Base-by-base conservation (phyloP, 2,888 invertebrate species). In the Nycteola revayana region DNA sequence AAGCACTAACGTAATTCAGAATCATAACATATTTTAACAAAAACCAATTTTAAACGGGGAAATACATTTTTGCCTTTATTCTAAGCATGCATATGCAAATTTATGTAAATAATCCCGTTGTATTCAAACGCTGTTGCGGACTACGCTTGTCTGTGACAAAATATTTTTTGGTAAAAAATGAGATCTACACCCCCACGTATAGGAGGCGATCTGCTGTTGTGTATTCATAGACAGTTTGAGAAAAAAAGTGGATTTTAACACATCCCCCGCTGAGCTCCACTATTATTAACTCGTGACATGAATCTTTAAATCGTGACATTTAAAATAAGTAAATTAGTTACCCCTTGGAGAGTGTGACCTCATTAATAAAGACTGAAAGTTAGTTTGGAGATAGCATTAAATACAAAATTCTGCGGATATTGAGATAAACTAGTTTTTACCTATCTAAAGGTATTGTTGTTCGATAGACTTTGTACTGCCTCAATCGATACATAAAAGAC, bases 141-240 rank as follows among this genome's bases (percentile, higher is more conserved):
- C 32, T 44, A 31, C 29, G 42, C 30, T 10, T 27, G 46, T 31
- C 31, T 9, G 45, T 41, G 45, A 43, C 36, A 52, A 46, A 42
- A 45, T 14, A 36, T 45, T 33, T 43, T 35, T 42, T 25, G 18
- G 9, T 22, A 34, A 32, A 35, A 41, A 34, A 32, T 11, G 7
- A 36, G 25, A 34, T 43, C 42, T 29, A 47, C 49, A 55, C 66
- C 60, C 63, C 65, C 65, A 47, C 66, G 55, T 47, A 48, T 32
- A 50, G 47, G 43, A 40, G 40, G 38, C 58, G 51, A 47, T 49
- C 48, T 49, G 51, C 52, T 53, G 39, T 44, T 32, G 38, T 33
- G 43, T 55, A 56, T 57, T 52, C 62, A 56, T 39, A 46, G 53
- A 46, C 32, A n/a, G n/a, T n/a, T n/a, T n/a, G n/a, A n/a, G 37